Evolutionary conservation across 2,888 invertebrate genomes (phyloP).

Genomic region (Agrochola litura): DNA sequence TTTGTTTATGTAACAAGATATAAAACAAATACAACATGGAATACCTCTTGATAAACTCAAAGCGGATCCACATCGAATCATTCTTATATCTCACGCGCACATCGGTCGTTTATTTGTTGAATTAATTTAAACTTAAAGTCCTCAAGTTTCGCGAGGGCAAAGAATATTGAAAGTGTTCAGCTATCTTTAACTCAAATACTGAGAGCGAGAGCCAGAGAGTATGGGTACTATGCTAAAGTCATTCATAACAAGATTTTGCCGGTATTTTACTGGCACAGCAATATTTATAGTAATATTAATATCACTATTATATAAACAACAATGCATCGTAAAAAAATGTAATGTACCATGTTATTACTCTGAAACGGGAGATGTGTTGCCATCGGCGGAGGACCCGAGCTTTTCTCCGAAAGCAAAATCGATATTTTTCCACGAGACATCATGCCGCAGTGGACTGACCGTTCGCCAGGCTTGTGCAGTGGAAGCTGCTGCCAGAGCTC

Average conservation of each 20-base stretch:
- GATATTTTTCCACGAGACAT: slow-evolving; percentile 93
- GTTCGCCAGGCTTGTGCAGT: slow-evolving; percentile 92
- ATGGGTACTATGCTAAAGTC: not conserved
- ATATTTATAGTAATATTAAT: slow-evolving; percentile 17
- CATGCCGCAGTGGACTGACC: slow-evolving; percentile 89
- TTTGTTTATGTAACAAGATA: no score
- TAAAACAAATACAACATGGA: no score
- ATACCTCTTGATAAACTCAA: no score
- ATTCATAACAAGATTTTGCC: not conserved
- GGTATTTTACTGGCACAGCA: not conserved
- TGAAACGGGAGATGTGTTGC: slow-evolving; percentile 59
- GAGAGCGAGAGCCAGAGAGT: not conserved
- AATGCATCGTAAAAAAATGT: no score
- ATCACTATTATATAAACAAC: slow-evolving; percentile 7
- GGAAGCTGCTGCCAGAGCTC: slow-evolving; percentile 92
- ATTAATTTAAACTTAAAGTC: no score
- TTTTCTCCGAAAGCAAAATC: slow-evolving; percentile 79
- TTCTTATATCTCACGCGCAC: no score
- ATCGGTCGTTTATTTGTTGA: no score
- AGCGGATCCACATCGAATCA: no score
- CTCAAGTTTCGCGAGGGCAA: not conserved
- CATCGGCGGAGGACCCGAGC: slow-evolving; percentile 63
- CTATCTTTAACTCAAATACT: no score
- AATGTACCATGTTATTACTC: slow-evolving; percentile 32
- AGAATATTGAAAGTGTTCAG: not conserved